Conservation (phyloP, 1,140 invertebrate species). For the Rhynchophorus ferrugineus region DNA sequence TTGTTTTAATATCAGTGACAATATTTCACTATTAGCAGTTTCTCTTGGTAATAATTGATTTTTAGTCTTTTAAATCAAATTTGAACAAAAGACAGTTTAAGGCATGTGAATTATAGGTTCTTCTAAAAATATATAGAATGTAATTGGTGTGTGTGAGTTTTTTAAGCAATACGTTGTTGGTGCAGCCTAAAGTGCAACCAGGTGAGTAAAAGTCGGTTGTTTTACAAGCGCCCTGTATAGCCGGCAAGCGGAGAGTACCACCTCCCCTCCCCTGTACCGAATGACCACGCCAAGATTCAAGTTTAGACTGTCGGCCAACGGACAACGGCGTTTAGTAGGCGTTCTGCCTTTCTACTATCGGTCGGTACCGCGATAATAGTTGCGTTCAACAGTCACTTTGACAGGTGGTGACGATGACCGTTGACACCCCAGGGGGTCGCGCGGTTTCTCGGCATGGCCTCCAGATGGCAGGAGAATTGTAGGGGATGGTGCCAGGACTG, state of each 20-base stretch:
- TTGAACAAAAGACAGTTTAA: too few relatives aligned
- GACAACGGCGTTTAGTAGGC: slow-evolving; percentile 4
- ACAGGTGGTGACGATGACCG: slow-evolving; percentile 24
- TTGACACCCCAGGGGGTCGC: slow-evolving; percentile 19
- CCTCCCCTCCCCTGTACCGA: too few relatives aligned
- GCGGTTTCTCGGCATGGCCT: slow-evolving; percentile 14
- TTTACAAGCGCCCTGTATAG: neutral
- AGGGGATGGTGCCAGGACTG: slow-evolving; percentile 30
- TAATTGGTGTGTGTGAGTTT: too few relatives aligned
- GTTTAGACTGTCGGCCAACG: slow-evolving; percentile 18
- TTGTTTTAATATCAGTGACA: too few relatives aligned
- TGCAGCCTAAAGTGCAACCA: too few relatives aligned
- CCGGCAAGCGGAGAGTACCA: neutral
- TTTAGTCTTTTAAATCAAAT: too few relatives aligned
- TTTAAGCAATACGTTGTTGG: too few relatives aligned
- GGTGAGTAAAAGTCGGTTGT: neutral
- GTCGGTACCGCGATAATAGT: slow-evolving; percentile 4
- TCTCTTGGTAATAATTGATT: too few relatives aligned
- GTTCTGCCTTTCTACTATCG: slow-evolving; percentile 8
- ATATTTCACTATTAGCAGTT: too few relatives aligned
- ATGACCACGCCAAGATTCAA: slow-evolving; percentile 22
- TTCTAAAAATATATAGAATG: too few relatives aligned
- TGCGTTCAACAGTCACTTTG: neutral
- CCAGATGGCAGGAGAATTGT: slow-evolving; percentile 30
- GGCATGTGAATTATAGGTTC: too few relatives aligned